Evolutionary conservation across 2,113 vertebrate species (phyloP).

Genomic region (Hemiscyllium ocellatum): DNA sequence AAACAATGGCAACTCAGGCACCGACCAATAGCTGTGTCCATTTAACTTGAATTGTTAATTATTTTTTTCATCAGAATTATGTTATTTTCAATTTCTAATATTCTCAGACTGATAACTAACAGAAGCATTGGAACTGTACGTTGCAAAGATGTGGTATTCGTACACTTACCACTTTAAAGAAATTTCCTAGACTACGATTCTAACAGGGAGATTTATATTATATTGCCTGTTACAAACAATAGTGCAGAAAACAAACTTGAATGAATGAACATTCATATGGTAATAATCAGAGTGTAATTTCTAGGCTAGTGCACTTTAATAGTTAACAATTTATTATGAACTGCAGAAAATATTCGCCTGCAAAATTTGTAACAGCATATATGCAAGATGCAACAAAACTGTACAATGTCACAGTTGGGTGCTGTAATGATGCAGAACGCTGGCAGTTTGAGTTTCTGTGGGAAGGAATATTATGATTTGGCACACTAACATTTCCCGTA

Average conservation of each 20-base stretch:
- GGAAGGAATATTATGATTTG: background rate
- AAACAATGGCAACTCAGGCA: background rate
- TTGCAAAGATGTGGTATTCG: too few relatives aligned
- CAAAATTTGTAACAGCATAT: slow-evolving; percentile 23
- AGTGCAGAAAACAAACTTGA: background rate
- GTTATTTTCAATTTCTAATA: background rate
- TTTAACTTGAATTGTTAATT: background rate
- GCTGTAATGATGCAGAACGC: background rate
- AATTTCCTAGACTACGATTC: background rate
- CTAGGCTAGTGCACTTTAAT: background rate
- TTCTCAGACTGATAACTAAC: background rate
- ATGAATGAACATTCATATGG: background rate
- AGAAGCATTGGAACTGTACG: background rate
- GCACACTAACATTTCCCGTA: background rate
- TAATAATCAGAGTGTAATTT: background rate
- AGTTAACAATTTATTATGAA: background rate
- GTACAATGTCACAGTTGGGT: slow-evolving; percentile 12
- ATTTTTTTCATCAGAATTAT: background rate
- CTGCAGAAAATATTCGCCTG: background rate
- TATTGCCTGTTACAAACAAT: background rate
- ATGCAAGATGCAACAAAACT: background rate
- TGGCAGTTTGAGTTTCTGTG: background rate
- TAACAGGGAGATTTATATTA: background rate
- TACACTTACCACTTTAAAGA: background rate
- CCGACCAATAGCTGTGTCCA: background rate